Conservation (phyloP, 2,888 invertebrate species). For the Agrochola litura region DNA sequence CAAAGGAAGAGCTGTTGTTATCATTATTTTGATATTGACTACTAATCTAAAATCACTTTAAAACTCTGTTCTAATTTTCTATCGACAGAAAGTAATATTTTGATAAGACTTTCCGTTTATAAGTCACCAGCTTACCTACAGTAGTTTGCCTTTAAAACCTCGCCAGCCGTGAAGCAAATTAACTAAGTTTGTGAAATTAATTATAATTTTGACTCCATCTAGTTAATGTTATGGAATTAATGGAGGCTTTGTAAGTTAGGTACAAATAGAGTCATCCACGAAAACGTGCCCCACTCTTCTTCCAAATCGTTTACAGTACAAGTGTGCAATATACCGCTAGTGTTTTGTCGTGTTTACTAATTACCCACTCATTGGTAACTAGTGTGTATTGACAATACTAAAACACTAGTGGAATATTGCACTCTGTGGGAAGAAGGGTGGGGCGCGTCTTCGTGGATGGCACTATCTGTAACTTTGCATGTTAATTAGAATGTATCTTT, state of each 20-base stretch:
- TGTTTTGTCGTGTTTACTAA: no score
- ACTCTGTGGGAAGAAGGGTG: no score
- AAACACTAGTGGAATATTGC: no score
- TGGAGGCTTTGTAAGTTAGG: not conserved
- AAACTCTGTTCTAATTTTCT: not conserved
- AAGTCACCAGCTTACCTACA: slow-evolving; percentile 5
- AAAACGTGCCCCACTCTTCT: no score
- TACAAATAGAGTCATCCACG: no score
- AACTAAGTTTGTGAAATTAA: slow-evolving; percentile 46
- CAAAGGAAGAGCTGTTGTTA: not conserved
- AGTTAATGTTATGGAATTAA: slow-evolving; percentile 23
- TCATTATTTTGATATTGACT: not conserved
- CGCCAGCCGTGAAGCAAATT: slow-evolving; percentile 8
- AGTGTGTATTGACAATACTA: no score
- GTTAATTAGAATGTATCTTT: not conserved
- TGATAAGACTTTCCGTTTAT: not conserved
- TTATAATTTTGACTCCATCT: slow-evolving; percentile 23
- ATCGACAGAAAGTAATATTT: not conserved
- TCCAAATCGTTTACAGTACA: no score
- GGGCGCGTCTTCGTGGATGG: no score
- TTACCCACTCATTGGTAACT: no score
- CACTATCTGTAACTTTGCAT: no score
- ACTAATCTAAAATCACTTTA: not conserved
- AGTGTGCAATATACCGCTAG: no score
- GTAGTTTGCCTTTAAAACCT: slow-evolving; percentile 12